Evolutionary conservation across 2,888 invertebrate species (phyloP).

Genomic region (Trilocha varians): DNA sequence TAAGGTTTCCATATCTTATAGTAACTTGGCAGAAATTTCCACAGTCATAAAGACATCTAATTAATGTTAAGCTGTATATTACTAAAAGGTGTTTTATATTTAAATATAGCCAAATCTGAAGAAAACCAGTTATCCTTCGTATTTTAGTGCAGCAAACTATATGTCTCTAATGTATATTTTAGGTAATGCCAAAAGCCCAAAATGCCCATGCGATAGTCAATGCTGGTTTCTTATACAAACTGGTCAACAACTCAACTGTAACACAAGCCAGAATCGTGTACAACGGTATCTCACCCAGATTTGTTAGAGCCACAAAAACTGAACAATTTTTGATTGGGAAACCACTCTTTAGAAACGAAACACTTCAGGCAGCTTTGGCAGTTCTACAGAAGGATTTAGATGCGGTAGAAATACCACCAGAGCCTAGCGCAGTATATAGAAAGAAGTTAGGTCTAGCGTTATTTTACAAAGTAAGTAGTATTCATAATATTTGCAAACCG

Average conservation of each 20-base stretch:
- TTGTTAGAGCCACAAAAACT: slow-evolving; percentile 59
- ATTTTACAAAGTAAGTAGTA: slow-evolving; percentile 42
- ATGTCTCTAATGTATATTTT: slow-evolving; percentile 1
- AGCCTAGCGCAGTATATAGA: slow-evolving; percentile 72
- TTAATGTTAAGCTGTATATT: no score
- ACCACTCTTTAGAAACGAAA: slow-evolving; percentile 40
- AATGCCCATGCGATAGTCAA: slow-evolving; percentile 83
- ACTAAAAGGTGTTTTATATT: no score
- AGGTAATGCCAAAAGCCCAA: slow-evolving; percentile 82
- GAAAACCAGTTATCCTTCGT: no score
- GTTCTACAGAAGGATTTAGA: slow-evolving; percentile 32
- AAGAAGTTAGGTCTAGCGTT: slow-evolving; percentile 71
- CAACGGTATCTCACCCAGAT: slow-evolving; percentile 68
- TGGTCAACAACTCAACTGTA: slow-evolving; percentile 27
- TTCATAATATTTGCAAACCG: no score
- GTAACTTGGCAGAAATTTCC: no score
- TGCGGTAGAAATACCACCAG: slow-evolving; percentile 48
- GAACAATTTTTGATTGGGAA: slow-evolving; percentile 62
- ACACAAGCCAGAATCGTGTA: slow-evolving; percentile 55
- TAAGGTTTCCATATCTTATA: no score
- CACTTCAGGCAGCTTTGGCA: slow-evolving; percentile 41
- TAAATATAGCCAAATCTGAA: no score
- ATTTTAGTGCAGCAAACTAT: no score
- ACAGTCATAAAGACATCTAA: no score
- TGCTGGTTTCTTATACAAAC: slow-evolving; percentile 78